Evolutionary conservation across 2,888 invertebrate genomes (phyloP), one percentile per base, ranked within the genome.

Genomic region (Timema cristinae): DNA sequence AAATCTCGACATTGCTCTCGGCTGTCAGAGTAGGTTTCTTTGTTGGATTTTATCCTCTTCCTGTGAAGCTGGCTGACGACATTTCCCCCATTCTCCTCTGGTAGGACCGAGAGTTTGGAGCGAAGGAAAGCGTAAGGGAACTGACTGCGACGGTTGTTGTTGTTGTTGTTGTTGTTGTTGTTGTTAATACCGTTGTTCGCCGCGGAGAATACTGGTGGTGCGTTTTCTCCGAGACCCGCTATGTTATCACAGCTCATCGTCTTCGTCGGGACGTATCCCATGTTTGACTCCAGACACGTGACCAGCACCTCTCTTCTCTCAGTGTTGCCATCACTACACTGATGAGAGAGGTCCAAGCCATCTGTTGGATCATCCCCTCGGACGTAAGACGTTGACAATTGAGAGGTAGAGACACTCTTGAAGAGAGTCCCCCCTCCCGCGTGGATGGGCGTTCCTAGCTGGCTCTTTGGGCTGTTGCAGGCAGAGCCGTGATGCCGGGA

Each of bases 331-430:
- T 71, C 56, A 50, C 56, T 69, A 32, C 63, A 32, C 7, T 32
- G 47, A 15, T 52, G 50, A 47, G 72, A 59, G 9, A 90, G 84
- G 79, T 90, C 91, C 71, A 92, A 86, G 61, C 91, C 91, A 78
- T 91, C 91, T n/a, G 91, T 90, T 9, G 92, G 91, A 82, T 92
- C 92, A 79, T 92, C 92, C 74, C 91, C 91, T 79, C 91, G 90
- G 54, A 92, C 87, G 79, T 92, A 92, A 4, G 84, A 72, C 32
- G 59, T 70, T 5, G 70, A 72, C 47, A 71, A 15, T 50, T 71
- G 91, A 70, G 91, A 91, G 50, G 92, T 91, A 54, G 91, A 91
- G 80, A 91, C 91, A 79, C 91, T 91, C 71, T 92, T 85, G 78
- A 91, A 91, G n/a, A 92, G 82, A 16, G 15, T 49, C 9, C 59